phyloP scores from a whole-genome alignment of 2,113 vertebrate species.

The Rhinoderma darwinii region DNA sequence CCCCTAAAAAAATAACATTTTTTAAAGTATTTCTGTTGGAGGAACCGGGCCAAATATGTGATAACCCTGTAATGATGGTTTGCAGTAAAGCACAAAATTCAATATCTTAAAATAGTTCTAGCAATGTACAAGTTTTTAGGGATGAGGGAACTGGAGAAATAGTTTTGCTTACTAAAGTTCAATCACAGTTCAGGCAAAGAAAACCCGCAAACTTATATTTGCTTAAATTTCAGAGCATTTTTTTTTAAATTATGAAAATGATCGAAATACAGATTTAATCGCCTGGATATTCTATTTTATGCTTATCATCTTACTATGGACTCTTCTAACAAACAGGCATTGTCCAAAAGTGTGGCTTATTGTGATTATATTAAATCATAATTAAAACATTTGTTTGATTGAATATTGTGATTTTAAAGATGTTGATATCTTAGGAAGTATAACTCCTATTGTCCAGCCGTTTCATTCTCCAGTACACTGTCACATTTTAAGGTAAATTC shows the following conservation, averaged over 20 bases:
- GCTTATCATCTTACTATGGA: too few species aligned
- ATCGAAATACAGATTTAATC: not conserved
- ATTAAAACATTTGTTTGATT: too few species aligned
- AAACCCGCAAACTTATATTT: not conserved
- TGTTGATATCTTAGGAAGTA: too few species aligned
- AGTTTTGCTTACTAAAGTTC: slow-evolving; percentile 28
- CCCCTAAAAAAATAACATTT: slow-evolving; percentile 54
- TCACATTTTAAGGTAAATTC: too few species aligned
- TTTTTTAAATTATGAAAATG: not conserved
- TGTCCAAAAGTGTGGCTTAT: too few species aligned
- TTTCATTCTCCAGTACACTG: too few species aligned
- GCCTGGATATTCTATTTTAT: too few species aligned
- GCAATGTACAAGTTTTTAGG: slow-evolving; percentile 17
- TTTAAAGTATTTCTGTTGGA: slow-evolving; percentile 39
- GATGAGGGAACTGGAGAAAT: not conserved
- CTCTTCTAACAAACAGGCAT: too few species aligned
- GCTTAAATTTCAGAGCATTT: not conserved
- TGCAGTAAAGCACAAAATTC: slow-evolving; percentile 41
- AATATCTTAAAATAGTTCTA: slow-evolving; percentile 46
- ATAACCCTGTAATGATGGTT: slow-evolving; percentile 55
- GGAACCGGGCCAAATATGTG: slow-evolving; percentile 52
- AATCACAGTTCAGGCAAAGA: slow-evolving; percentile 43
- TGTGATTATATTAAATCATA: too few species aligned
- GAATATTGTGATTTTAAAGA: too few species aligned
- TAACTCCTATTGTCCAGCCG: too few species aligned